Conservation (phyloP, 1,140 invertebrate genomes). For the Hylyphantes graminicola region DNA sequence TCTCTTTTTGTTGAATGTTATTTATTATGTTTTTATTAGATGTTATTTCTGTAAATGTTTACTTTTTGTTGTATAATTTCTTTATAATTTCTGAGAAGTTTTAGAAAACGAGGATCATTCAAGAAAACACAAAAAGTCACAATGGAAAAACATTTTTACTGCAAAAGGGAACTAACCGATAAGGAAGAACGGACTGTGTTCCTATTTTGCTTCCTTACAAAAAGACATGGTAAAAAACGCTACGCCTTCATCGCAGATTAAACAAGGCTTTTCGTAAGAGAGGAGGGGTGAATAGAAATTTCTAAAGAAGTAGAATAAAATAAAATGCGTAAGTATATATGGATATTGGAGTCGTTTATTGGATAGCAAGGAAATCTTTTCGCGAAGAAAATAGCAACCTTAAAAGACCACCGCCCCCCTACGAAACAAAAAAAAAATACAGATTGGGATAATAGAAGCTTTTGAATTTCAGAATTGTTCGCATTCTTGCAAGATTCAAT, state of each 20-base stretch:
- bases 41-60: too few species aligned
- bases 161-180: too few species aligned
- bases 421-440: background rate
- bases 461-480: constrained; percentile 28
- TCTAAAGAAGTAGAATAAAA: background rate
- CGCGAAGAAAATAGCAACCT: constrained; percentile 17
- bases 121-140: too few species aligned
- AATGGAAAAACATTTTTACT: too few species aligned
- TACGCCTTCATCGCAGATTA: constrained; percentile 35
- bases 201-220: background rate
- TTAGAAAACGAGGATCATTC: too few species aligned
- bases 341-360: constrained; percentile 40
- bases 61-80: too few species aligned
- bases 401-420: constrained; percentile 7
- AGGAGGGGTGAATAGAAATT: background rate
- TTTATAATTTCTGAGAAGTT: too few species aligned
- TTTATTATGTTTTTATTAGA: too few species aligned
- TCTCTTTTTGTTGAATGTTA: too few species aligned
- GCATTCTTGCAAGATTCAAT: constrained; percentile 42
- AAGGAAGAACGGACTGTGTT: too few species aligned
- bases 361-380: constrained; percentile 26
- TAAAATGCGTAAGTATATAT: constrained; percentile 14
- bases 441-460: constrained; percentile 32
- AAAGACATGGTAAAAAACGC: constrained; percentile 5
- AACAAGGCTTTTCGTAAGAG: constrained; percentile 9